phyloP scores from a whole-genome alignment of 2,113 vertebrate species.

The Holacanthus passer region DNA sequence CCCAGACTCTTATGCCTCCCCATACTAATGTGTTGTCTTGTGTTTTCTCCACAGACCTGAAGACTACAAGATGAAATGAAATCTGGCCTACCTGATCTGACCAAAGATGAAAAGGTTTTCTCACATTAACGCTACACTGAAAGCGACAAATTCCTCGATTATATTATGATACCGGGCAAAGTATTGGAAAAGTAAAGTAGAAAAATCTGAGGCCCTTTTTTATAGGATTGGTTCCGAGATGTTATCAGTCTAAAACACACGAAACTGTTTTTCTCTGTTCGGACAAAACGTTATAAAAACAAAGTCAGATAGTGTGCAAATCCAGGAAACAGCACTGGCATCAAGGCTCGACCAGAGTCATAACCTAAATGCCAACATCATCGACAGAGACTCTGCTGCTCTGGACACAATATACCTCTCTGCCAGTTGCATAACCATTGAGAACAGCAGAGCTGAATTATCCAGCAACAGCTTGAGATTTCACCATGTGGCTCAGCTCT shows the following conservation, averaged over 20 bases:
- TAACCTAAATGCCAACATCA: not conserved
- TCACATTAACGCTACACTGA: not conserved
- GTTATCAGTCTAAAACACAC: not conserved
- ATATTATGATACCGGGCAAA: not conserved
- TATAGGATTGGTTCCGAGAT: not conserved
- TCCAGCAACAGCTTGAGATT: slow-evolving; percentile 30
- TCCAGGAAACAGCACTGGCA: slow-evolving; percentile 1
- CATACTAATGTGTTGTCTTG: slow-evolving; percentile 51
- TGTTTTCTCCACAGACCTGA: slow-evolving; percentile 79
- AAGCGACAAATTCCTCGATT: slow-evolving; percentile 9
- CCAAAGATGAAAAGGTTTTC: not conserved
- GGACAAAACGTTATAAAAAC: not conserved
- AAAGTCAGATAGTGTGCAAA: not conserved
- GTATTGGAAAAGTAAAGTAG: not conserved
- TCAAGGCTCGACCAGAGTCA: not conserved
- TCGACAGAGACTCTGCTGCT: slow-evolving; percentile 3
- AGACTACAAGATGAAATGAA: slow-evolving; percentile 85
- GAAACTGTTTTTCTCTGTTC: slow-evolving; percentile 14
- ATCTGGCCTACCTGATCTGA: slow-evolving; percentile 21
- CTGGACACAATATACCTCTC: not conserved
- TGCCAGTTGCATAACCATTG: not conserved
- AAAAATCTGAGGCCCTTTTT: not conserved
- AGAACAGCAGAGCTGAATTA: slow-evolving; percentile 26
- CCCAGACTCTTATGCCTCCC: slow-evolving; percentile 5
- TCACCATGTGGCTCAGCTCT: slow-evolving; percentile 17